Conservation (phyloP, 2,888 invertebrate species). For the Pantelozetes paolii region DNA sequence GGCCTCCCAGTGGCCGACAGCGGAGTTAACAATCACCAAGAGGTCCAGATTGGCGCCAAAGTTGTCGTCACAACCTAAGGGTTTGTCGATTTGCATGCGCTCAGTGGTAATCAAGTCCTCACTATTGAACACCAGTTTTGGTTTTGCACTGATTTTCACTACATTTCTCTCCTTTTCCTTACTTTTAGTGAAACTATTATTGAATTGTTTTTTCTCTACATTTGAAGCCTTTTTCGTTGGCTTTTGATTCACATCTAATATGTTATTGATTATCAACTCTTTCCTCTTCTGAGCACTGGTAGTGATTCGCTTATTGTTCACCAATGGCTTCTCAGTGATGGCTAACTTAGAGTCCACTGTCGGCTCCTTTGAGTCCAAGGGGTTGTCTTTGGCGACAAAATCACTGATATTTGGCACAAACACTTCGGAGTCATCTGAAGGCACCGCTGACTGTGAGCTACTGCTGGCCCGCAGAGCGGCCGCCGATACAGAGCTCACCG, state of each 20-base stretch:
- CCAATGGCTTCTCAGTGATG: no score
- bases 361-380: no score
- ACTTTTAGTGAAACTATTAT: background rate
- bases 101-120: slow-evolving; percentile 26
- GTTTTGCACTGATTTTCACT: background rate
- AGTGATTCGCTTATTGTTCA: no score
- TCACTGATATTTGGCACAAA: no score
- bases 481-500: background rate
- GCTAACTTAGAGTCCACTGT: no score
- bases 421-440: background rate
- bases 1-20: slow-evolving; percentile 64
- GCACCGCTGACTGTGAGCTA: no score
- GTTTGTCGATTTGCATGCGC: slow-evolving; percentile 39
- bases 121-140: slow-evolving; percentile 30
- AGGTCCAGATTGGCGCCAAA: slow-evolving; percentile 51
- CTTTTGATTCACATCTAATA: background rate
- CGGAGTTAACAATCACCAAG: slow-evolving; percentile 70
- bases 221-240: background rate
- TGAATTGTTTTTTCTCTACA: background rate
- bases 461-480: background rate
- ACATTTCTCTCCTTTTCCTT: background rate
- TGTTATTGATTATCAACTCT: background rate
- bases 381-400: no score
- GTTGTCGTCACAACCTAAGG: slow-evolving; percentile 43
- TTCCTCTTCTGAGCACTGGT: background rate